A percentile compares a stretch with the other conserved stretches of the same genome.
phyloP scores from a whole-genome alignment of 2,113 vertebrate species.

The Propithecus coquereli region DNA sequence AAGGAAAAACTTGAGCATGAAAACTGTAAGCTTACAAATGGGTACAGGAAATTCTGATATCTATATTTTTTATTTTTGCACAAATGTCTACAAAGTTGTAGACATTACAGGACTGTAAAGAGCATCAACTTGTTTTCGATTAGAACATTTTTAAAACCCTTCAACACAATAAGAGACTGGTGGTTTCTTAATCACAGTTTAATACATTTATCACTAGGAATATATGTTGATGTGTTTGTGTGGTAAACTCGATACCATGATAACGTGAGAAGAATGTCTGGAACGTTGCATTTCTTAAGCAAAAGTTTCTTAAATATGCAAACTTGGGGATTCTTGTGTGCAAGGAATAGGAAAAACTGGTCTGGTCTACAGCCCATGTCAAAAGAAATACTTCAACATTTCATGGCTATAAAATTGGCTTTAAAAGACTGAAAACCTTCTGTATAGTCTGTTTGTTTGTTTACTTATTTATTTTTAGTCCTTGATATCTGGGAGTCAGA shows the following conservation, averaged over 20 bases:
- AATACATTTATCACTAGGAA: background rate
- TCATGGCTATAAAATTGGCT: background rate
- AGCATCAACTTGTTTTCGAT: background rate
- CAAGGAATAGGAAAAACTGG: background rate
- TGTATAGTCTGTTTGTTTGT: background rate
- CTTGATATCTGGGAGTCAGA: background rate
- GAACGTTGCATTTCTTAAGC: background rate
- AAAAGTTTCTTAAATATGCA: background rate
- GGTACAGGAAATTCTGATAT: background rate
- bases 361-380: background rate
- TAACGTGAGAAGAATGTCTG: background rate
- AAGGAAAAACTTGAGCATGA: background rate
- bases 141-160: background rate
- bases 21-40: background rate
- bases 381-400: conserved; percentile 2
- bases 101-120: background rate
- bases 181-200: background rate
- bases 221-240: background rate
- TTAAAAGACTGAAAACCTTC: background rate
- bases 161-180: background rate
- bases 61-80: background rate
- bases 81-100: background rate
- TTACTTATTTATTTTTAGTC: background rate
- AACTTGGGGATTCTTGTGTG: background rate
- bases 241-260: background rate